Evolutionary conservation across 2,797 vertebrate species (phyloP).

Genomic region (Oreochromis mossambicus): DNA sequence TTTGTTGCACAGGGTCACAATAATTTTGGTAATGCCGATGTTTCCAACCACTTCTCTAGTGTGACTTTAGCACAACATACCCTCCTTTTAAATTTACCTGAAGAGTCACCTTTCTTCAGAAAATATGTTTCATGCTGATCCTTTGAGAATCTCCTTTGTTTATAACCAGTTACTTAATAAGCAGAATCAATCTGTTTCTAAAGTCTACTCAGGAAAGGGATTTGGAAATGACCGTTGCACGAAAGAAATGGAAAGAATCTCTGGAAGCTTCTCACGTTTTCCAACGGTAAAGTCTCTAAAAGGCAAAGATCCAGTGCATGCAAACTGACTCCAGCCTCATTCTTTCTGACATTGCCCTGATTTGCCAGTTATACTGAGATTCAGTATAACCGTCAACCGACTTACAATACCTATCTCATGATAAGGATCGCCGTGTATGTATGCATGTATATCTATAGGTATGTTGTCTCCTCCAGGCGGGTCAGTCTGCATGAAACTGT

Average conservation of each 20-base stretch:
- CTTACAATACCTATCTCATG: not conserved
- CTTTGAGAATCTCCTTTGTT: not conserved
- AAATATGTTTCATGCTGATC: not conserved
- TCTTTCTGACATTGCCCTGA: not conserved
- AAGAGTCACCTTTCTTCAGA: not conserved
- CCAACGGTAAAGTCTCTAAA: not conserved
- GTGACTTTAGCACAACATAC: not conserved
- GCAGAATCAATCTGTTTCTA: not conserved
- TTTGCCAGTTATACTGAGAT: not conserved
- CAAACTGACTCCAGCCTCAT: not conserved
- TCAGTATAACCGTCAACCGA: not conserved
- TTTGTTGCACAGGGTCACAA: fast-evolving
- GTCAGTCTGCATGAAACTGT: not conserved
- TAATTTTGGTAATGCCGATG: fast-evolving
- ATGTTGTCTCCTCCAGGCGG: not conserved
- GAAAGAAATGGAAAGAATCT: not conserved
- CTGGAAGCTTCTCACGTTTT: not conserved
- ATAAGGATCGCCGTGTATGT: not conserved
- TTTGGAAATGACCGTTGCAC: not conserved
- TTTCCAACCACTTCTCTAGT: not conserved
- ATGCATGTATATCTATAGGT: not conserved
- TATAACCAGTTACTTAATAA: not conserved
- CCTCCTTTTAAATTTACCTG: not conserved
- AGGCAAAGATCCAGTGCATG: not conserved
- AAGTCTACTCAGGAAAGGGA: not conserved